Evolutionary conservation across 1,140 invertebrate genomes (phyloP).

Genomic region (Copidosoma floridanum): DNA sequence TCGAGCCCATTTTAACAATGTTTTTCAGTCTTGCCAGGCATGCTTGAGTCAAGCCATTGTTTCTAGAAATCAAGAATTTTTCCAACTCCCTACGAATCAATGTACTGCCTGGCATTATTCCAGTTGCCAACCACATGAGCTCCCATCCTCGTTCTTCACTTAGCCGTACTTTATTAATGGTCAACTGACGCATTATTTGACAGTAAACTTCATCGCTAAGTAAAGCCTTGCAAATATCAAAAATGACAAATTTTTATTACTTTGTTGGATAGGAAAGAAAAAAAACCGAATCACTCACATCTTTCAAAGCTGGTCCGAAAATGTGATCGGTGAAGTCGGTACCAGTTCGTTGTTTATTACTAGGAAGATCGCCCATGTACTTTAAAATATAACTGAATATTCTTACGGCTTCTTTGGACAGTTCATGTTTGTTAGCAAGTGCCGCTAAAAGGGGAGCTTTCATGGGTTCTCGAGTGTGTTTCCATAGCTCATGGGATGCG

Average conservation of each 20-base stretch:
- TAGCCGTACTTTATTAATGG: constrained; percentile 75
- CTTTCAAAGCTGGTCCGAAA: constrained; percentile 76
- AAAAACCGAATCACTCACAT: constrained; percentile 56
- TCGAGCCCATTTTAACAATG: constrained; percentile 72
- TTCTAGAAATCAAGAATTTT: constrained; percentile 76
- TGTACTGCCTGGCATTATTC: constrained; percentile 75
- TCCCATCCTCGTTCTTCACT: constrained; percentile 93
- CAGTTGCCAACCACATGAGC: constrained; percentile 86
- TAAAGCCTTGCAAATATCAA: constrained; percentile 64
- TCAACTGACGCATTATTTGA: constrained; percentile 92
- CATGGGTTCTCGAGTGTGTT: constrained; percentile 80
- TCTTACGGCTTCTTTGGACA: constrained; percentile 71
- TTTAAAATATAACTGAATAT: constrained; percentile 83
- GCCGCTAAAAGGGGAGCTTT: constrained; percentile 84
- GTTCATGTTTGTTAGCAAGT: constrained; percentile 71
- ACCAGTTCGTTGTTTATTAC: constrained; percentile 66
- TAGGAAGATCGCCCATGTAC: constrained; percentile 93
- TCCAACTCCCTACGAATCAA: constrained; percentile 61
- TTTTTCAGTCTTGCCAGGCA: constrained; percentile 81
- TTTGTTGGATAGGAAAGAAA: neutral
- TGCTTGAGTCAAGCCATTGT: constrained; percentile 76
- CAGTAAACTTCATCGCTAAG: constrained; percentile 91
- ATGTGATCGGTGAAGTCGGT: constrained; percentile 86
- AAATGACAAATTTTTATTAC: constrained; percentile 4
- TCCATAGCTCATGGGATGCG: constrained; percentile 72